phyloP scores from a whole-genome alignment of 2,888 invertebrate species.

The Rutpela maculata region DNA sequence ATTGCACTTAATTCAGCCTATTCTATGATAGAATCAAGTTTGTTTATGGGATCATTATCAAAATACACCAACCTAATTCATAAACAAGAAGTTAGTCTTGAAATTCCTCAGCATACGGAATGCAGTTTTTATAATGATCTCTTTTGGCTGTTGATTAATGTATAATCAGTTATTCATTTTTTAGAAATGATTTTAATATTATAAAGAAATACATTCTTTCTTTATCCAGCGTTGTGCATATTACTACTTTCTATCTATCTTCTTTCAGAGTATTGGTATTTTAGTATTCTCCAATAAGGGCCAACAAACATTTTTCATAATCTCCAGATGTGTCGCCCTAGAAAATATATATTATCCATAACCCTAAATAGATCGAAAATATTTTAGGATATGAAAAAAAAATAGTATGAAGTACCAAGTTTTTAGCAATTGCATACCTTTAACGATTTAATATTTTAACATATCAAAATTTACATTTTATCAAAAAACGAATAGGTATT shows the following conservation, averaged over 20 bases:
- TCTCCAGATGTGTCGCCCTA: conserved; percentile 91
- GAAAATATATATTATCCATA: conserved; percentile 67
- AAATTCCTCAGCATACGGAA: too few relatives aligned
- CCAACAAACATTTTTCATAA: conserved; percentile 89
- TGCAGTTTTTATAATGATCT: too few relatives aligned
- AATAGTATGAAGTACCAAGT: too few relatives aligned
- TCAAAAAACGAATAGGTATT: too few relatives aligned
- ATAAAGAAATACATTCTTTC: not conserved
- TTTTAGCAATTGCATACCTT: too few relatives aligned
- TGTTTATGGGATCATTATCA: too few relatives aligned
- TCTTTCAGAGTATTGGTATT: not conserved
- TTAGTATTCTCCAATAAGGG: conserved; percentile 76
- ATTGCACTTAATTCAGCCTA: not conserved
- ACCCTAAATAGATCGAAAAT: not conserved
- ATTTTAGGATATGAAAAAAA: too few relatives aligned
- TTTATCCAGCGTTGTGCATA: not conserved
- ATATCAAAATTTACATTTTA: too few relatives aligned
- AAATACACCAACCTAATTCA: too few relatives aligned
- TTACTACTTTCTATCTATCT: not conserved
- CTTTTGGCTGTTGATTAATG: not conserved
- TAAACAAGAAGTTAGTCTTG: too few relatives aligned
- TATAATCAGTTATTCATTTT: not conserved
- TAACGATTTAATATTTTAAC: too few relatives aligned
- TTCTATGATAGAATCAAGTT: not conserved
- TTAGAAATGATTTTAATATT: not conserved